phyloP scores from a whole-genome alignment of 2,888 invertebrate species.

The Coenonympha arcania region DNA sequence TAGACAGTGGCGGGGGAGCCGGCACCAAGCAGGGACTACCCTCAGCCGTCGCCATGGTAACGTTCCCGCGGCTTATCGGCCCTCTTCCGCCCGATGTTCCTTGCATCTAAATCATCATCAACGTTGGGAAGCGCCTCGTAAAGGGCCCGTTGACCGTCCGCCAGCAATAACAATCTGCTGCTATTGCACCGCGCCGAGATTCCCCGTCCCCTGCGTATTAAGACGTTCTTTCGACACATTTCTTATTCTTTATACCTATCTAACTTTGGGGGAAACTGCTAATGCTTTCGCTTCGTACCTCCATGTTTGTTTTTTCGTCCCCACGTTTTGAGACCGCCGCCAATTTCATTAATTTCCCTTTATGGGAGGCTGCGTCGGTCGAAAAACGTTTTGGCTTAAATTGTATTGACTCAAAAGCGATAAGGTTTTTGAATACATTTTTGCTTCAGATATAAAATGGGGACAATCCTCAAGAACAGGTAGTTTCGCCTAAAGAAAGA shows the following conservation, averaged over 20 bases:
- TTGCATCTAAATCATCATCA: constrained; percentile 73
- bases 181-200: constrained; percentile 38
- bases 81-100: constrained; percentile 60
- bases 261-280: constrained; percentile 29
- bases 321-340: constrained; percentile 12
- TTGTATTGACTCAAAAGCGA: constrained; percentile 9
- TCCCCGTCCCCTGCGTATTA: constrained; percentile 32
- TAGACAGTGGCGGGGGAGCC: constrained; percentile 53
- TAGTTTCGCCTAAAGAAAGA: background rate
- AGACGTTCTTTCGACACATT: constrained; percentile 35
- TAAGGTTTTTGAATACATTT: background rate
- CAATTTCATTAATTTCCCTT: constrained; percentile 25
- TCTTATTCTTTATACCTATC: constrained; percentile 33
- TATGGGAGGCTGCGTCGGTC: constrained; percentile 19
- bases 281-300: constrained; percentile 26
- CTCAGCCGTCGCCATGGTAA: constrained; percentile 51
- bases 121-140: constrained; percentile 61
- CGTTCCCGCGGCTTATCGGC: constrained; percentile 53
- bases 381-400: constrained; percentile 16
- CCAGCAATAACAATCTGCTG: constrained; percentile 50
- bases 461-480: background rate
- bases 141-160: constrained; percentile 62
- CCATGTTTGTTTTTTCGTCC: constrained; percentile 28
- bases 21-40: constrained; percentile 32
- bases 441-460: background rate